A percentile compares a stretch with the other conserved stretches of the same genome.
Evolutionary conservation across 2,888 invertebrate genomes (phyloP).

Genomic region (Drosophila merina): DNA sequence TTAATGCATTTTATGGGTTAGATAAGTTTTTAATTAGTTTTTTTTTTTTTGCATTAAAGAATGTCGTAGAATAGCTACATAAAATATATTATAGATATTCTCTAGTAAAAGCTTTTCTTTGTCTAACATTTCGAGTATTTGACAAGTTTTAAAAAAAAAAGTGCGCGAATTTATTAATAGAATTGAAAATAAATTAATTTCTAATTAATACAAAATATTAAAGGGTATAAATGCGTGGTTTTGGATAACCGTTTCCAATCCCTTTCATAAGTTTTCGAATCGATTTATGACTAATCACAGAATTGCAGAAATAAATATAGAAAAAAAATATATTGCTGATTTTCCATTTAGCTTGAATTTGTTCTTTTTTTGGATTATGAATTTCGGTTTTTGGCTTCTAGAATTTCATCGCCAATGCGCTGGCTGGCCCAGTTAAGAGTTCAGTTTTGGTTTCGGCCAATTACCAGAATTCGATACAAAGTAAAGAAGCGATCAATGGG

Average conservation of each 20-base stretch:
- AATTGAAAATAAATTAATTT: not conserved
- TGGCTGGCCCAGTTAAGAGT: slow-evolving; percentile 66
- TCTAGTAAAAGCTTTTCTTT: slow-evolving; percentile 36
- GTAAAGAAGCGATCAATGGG: slow-evolving; percentile 45
- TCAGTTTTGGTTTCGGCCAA: slow-evolving; percentile 62
- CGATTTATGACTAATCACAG: slow-evolving; percentile 40
- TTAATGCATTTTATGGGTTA: not conserved
- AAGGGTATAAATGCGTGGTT: no score
- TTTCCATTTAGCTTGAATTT: slow-evolving; percentile 31
- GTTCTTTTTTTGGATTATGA: no score
- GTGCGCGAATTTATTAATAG: not conserved
- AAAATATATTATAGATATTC: slow-evolving; percentile 12
- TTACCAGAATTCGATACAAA: slow-evolving; percentile 65
- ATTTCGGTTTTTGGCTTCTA: slow-evolving; percentile 34
- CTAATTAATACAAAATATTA: no score
- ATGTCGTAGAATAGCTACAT: not conserved
- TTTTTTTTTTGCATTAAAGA: not conserved
- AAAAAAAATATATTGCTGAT: slow-evolving; percentile 13
- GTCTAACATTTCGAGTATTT: slow-evolving; percentile 35
- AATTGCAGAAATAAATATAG: not conserved
- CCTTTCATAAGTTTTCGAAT: not conserved
- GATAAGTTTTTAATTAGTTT: slow-evolving; percentile 13
- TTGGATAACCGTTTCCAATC: no score
- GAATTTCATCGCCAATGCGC: slow-evolving; percentile 51
- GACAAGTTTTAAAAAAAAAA: slow-evolving; percentile 21